Evolutionary conservation across 1,140 invertebrate genomes (phyloP), one percentile per base, ranked within the genome.

Genomic region (Eriosoma lanigerum): DNA sequence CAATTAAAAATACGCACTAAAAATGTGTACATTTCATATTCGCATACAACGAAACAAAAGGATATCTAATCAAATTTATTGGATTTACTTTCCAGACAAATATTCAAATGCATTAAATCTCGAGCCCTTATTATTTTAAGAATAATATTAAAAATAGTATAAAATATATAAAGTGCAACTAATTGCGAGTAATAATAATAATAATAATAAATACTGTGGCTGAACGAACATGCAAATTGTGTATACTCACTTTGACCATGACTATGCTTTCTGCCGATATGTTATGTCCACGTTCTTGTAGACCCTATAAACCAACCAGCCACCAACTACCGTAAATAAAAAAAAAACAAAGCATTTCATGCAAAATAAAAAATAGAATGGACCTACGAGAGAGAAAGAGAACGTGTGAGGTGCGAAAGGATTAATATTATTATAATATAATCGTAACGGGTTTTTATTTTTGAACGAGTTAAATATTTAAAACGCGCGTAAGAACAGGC

Each of bases 241-340:
- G 83, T 86, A n/a, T n/a, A 91, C 93, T 93, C 90, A 95, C 94
- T 93, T 95, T 95, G 83, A 96, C 89, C 86, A 93, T 92, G 85
- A 95, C 93, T 89, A 96, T 91, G 88, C 91, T 93, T 86, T 94
- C 90, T 87, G 93, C 90, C 85, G 93, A 93, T 87, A 95, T 92
- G 91, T 95, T 94, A 91, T 92, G 92, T 83, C 93, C 93, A 86
- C 90, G 90, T 87, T 92, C 92, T 90, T 94, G 92, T 87, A 95
- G 92, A 86, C 91, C 93, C 93, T 95, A 91, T 86, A 72, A 89
- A 88, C 62, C 83, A 84, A 80, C 72, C 72, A 76, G 68, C 62
- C 73, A 38, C 64, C 38, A 52, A 32, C 46, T 76, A 50, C 82
- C 76, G 64, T 68, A 26, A 81, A 70, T 64, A 72, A 80, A 82